A percentile compares a stretch with the other conserved stretches of the same genome.
Evolutionary conservation across 2,888 invertebrate species (phyloP).

Genomic region (Himalopsyche japonica): DNA sequence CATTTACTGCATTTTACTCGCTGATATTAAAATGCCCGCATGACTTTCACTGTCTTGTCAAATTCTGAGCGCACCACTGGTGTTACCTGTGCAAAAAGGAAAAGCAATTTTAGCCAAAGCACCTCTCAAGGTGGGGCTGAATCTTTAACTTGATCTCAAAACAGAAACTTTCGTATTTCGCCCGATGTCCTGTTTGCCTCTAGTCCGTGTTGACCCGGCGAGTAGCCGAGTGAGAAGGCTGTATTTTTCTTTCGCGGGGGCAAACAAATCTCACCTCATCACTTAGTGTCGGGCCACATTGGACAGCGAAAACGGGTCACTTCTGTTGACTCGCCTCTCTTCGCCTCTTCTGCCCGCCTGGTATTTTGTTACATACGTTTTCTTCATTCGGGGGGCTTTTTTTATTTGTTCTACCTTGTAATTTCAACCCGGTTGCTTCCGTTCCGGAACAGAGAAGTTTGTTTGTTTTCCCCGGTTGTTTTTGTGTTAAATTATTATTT

Average conservation of each 20-base stretch:
- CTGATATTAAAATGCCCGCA: no score
- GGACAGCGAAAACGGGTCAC: conserved; percentile 33
- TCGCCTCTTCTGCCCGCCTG: conserved; percentile 6
- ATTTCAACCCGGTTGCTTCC: neutral
- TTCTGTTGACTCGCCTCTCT: conserved; percentile 24
- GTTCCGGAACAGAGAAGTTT: neutral
- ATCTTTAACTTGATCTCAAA: conserved; percentile 35
- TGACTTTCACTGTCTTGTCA: no score
- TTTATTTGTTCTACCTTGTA: neutral
- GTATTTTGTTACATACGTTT: conserved; percentile 15
- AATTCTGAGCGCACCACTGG: neutral
- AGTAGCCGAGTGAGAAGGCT: conserved; percentile 17
- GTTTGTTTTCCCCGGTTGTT: neutral
- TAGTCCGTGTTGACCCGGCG: conserved; percentile 21
- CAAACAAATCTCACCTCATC: conserved; percentile 40
- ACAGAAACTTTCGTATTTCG: conserved; percentile 38
- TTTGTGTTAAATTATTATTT: neutral
- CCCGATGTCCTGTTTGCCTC: conserved; percentile 20
- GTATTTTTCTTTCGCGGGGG: conserved; percentile 38
- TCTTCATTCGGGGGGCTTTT: neutral
- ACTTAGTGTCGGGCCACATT: conserved; percentile 32
- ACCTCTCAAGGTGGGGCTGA: neutral
- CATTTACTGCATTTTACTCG: no score
- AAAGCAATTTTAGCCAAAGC: conserved; percentile 8
- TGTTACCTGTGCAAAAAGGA: neutral